Conservation (phyloP, 2,888 invertebrate genomes). For the Eupithecia abbreviata region DNA sequence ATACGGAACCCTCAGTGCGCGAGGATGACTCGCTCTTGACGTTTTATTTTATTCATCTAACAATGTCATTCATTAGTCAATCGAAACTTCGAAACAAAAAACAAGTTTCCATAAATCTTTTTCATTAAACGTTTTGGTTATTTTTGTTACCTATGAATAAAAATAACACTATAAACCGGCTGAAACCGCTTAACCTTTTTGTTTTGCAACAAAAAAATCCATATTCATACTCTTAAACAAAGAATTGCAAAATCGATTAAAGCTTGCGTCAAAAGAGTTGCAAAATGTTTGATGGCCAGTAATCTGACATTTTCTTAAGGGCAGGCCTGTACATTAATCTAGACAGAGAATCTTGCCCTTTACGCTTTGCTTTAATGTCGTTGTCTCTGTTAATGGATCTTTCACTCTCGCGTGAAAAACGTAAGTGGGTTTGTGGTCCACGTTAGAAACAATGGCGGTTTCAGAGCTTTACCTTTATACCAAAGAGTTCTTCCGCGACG, state of each 20-base stretch:
- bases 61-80: not conserved
- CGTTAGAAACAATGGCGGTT: not conserved
- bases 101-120: not conserved
- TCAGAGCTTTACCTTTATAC: not conserved
- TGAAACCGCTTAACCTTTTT: not conserved
- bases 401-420: slow-evolving; percentile 43
- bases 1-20: too few relatives aligned
- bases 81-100: not conserved
- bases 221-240: slow-evolving; percentile 11
- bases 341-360: slow-evolving; percentile 27
- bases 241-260: slow-evolving; percentile 10
- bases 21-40: too few relatives aligned
- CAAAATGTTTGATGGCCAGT: slow-evolving; percentile 20
- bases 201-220: not conserved
- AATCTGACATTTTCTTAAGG: slow-evolving; percentile 31
- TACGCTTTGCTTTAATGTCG: slow-evolving; percentile 21
- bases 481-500: too few relatives aligned
- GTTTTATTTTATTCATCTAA: too few relatives aligned
- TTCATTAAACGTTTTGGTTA: not conserved
- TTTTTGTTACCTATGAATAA: not conserved
- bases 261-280: slow-evolving; percentile 18
- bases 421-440: slow-evolving; percentile 19
- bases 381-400: slow-evolving; percentile 27
- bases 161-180: not conserved
- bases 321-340: slow-evolving; percentile 21